phyloP scores from a whole-genome alignment of 2,888 invertebrate genomes.

The Athalia rosae region DNA sequence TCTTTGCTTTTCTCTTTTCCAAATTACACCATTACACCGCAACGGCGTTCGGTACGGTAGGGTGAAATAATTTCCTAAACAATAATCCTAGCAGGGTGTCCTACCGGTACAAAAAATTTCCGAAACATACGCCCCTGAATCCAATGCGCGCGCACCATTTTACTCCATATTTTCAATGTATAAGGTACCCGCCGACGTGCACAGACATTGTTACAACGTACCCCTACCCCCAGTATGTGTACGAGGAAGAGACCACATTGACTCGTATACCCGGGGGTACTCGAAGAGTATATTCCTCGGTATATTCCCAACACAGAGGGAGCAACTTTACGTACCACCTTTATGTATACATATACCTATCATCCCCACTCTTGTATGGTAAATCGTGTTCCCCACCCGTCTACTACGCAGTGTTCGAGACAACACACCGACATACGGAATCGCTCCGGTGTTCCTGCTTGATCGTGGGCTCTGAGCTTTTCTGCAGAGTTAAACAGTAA shows the following conservation, averaged over 20 bases:
- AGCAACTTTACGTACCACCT: background rate
- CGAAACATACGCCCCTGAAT: constrained; percentile 44
- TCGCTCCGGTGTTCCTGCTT: constrained; percentile 23
- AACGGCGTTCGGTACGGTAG: background rate
- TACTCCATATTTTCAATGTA: background rate
- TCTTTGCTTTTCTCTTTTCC: no score
- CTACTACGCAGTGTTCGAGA: constrained; percentile 50
- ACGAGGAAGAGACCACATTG: background rate
- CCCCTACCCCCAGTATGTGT: background rate
- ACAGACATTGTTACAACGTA: no score
- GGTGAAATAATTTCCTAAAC: background rate
- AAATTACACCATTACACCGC: background rate
- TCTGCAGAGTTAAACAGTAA: no score
- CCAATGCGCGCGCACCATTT: constrained; percentile 21
- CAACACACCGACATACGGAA: constrained; percentile 37
- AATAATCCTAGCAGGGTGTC: constrained; percentile 11
- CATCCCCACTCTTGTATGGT: constrained; percentile 58
- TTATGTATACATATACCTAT: background rate
- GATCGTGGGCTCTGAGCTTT: constrained; percentile 8
- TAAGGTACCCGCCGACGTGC: background rate
- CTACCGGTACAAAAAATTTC: background rate
- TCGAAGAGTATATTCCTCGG: background rate
- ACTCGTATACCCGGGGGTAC: background rate
- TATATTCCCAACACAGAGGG: constrained; percentile 8
- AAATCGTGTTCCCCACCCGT: constrained; percentile 50